Evolutionary conservation across 1,140 invertebrate species (phyloP).

Genomic region (Muscidifurax raptorellus): DNA sequence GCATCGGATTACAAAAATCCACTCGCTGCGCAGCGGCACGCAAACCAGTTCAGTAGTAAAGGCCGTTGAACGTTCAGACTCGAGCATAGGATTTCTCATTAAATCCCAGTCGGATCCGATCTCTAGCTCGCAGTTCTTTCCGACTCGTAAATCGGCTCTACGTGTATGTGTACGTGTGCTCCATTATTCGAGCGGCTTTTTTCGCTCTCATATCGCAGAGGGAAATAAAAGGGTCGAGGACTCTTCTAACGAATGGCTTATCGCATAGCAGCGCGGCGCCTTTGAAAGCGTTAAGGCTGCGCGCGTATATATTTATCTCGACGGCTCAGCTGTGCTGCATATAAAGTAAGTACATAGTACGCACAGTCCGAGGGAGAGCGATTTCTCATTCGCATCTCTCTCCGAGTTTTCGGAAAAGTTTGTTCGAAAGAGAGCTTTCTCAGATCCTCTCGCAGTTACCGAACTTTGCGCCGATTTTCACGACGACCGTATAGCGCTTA

Average conservation of each 20-base stretch:
- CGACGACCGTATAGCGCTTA: too few species aligned
- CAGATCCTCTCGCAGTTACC: too few species aligned
- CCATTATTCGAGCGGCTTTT: not conserved
- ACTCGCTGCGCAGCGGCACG: not conserved
- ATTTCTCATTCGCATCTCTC: too few species aligned
- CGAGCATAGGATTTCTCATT: conserved; percentile 9
- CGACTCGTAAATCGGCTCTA: not conserved
- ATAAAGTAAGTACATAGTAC: too few species aligned
- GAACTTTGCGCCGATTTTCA: not conserved
- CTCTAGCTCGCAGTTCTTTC: not conserved
- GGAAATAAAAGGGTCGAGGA: not conserved
- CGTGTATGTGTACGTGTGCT: too few species aligned
- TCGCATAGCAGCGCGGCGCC: not conserved
- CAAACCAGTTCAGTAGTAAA: conserved; percentile 14
- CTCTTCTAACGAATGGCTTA: not conserved
- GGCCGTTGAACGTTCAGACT: conserved; percentile 8
- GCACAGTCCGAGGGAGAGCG: too few species aligned
- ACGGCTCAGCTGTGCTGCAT: not conserved
- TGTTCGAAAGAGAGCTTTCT: too few species aligned
- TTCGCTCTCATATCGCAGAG: not conserved
- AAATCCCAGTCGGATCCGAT: not conserved
- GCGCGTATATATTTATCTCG: not conserved
- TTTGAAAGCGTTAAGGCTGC: not conserved
- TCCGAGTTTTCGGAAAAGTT: too few species aligned
- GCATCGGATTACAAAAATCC: conserved; percentile 6